Conservation (phyloP, 64 coral and sea anemone genomes). For the Montipora foliosa region DNA sequence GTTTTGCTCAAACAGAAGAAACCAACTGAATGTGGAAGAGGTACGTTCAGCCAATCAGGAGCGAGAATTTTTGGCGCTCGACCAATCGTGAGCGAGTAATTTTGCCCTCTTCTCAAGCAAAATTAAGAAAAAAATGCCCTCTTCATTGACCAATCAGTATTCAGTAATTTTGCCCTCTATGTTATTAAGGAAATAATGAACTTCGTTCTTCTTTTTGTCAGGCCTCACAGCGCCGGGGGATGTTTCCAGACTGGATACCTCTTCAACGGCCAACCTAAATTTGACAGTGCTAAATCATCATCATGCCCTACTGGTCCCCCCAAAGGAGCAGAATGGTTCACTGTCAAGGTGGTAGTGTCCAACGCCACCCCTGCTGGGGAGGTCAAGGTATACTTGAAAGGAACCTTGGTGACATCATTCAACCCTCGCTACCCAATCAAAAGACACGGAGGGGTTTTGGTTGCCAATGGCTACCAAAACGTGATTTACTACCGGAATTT, state of each 20-base stretch:
- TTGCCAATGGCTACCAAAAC: conserved; percentile 63
- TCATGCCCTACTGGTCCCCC: conserved; percentile 63
- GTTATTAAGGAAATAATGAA: not conserved
- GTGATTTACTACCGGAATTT: conserved; percentile 53
- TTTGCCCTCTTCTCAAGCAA: no score
- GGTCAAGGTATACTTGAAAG: conserved; percentile 21
- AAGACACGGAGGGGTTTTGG: conserved; percentile 47
- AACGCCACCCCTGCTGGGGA: conserved; percentile 13
- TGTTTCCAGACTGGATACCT: conserved; percentile 70
- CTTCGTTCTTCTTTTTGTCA: not conserved
- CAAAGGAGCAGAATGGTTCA: conserved; percentile 63
- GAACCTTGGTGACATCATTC: conserved; percentile 16
- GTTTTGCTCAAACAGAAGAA: no score
- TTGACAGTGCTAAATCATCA: conserved; percentile 4
- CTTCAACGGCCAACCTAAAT: conserved; percentile 51
- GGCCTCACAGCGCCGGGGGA: conserved; percentile 37
- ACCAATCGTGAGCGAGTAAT: no score
- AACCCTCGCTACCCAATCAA: conserved; percentile 50
- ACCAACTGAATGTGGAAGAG: no score
- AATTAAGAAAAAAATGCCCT: no score
- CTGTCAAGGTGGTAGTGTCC: conserved; percentile 33
- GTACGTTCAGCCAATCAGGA: no score
- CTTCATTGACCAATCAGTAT: no score
- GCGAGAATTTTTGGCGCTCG: no score
- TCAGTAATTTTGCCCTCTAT: no score